Evolutionary conservation across 2,113 vertebrate genomes (phyloP), one percentile per base, ranked within the genome.

Genomic region (Silurus asotus): DNA sequence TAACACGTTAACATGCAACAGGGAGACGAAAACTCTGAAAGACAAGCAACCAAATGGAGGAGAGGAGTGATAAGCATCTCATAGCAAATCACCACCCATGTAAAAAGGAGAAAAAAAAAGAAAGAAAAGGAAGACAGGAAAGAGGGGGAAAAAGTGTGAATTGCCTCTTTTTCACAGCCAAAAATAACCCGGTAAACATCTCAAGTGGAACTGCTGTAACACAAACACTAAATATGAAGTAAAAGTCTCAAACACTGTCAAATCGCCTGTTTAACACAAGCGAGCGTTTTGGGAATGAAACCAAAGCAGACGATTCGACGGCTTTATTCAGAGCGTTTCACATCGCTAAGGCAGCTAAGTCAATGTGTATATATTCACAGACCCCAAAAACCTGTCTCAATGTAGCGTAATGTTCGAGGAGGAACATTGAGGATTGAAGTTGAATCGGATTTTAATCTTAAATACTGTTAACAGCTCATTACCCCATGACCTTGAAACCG

Each of bases 1-100:
- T 90, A 90, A 88, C 89, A 88, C 85, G 78, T 83, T 87, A 83
- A 88, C 89, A 72, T 84, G 84, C 85, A 86, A 88, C 87, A 90
- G 87, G 86, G 83, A 89, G 88, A 87, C 25, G 84, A 85, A 82
- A 78, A 69, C 85, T 82, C 85, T 23, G 87, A 86, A 86, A 90
- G 85, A 88, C 89, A 90, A 88, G 89, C 85, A 88, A 83, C 87
- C 80, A 90, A 87, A 88, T 85, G 87, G 76, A 84, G 86, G 85
- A 88, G 84, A 88, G 69, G 81, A 81, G 72, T 72, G 64, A 78
- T 58, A 77, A 82, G 87, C 85, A 72, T 65, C 81, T 87, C 86
- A 25, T 67, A 84, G 64, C 82, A 80, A 78, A 83, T 59, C 74
- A 76, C 64, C 64, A 79, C 53, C 76, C 55, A 77, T 48, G 76